Percentiles rank a stretch among this genome's conserved stretches.
phyloP scores from a whole-genome alignment of 2,113 vertebrate species.

The Pterocles orientalis region DNA sequence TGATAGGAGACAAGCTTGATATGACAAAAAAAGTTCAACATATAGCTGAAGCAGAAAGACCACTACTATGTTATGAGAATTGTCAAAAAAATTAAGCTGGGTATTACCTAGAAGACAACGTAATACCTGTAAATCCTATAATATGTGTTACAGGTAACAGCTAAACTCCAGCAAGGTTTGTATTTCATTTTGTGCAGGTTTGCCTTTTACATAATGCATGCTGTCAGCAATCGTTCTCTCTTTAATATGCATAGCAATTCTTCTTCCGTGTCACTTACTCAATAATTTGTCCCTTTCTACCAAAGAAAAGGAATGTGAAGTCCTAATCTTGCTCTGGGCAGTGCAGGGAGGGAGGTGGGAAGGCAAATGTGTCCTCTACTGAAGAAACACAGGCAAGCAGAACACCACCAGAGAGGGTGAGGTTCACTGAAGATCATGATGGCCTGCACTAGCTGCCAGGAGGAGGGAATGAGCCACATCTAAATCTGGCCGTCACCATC shows the following conservation, averaged over 20 bases:
- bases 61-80: not conserved
- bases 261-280: conserved; percentile 66
- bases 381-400: not conserved
- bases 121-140: conserved; percentile 42
- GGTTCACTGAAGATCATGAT: not conserved
- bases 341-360: not conserved
- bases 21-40: not conserved
- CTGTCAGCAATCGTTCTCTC: conserved; percentile 54
- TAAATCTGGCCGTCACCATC: not conserved
- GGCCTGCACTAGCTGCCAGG: not conserved
- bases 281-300: conserved; percentile 52
- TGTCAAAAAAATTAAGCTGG: not conserved
- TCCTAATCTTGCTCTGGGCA: not conserved
- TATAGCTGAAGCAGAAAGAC: not conserved
- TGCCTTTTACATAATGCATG: conserved; percentile 49
- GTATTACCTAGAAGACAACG: conserved; percentile 9
- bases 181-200: conserved; percentile 57
- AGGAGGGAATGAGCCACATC: not conserved
- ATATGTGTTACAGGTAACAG: conserved; percentile 29
- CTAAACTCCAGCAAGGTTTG: conserved; percentile 59
- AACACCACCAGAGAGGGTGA: fast-evolving
- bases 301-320: not conserved
- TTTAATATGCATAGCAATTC: conserved; percentile 57
- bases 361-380: not conserved
- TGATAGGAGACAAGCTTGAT: not conserved